Percentiles rank a stretch among this genome's conserved stretches.
Conservation (phyloP, 2,888 invertebrate genomes). For the Drepanosiphum platanoidis region DNA sequence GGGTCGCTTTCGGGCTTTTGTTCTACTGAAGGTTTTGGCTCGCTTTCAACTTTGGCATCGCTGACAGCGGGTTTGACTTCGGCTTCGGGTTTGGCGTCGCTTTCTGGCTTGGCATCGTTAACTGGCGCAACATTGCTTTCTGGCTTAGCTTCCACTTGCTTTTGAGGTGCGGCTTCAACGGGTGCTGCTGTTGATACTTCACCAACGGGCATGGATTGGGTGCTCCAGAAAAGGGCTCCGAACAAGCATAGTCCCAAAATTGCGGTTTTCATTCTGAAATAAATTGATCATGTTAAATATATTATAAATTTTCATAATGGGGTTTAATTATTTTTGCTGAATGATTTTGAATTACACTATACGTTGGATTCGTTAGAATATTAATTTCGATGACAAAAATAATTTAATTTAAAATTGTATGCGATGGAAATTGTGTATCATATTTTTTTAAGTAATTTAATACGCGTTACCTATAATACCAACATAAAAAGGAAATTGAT, state of each 20-base stretch:
- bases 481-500: neutral
- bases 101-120: constrained; percentile 43
- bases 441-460: neutral
- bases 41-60: constrained; percentile 31
- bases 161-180: constrained; percentile 26
- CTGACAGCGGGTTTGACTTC: neutral
- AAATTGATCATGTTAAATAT: neutral
- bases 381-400: neutral
- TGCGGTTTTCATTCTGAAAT: constrained; percentile 58
- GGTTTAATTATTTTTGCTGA: neutral
- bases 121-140: constrained; percentile 39
- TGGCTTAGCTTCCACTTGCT: constrained; percentile 14
- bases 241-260: constrained; percentile 56
- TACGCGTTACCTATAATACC: neutral
- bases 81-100: neutral
- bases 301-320: neutral
- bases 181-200: constrained; percentile 24
- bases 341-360: neutral
- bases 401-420: too few relatives aligned
- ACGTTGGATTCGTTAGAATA: too few relatives aligned
- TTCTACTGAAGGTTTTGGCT: constrained; percentile 22
- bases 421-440: neutral
- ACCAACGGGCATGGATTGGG: constrained; percentile 56
- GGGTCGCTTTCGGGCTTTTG: constrained; percentile 58
- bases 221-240: constrained; percentile 53